Conservation (phyloP, 2,113 vertebrate genomes). For the Nothoprocta pentlandii region DNA sequence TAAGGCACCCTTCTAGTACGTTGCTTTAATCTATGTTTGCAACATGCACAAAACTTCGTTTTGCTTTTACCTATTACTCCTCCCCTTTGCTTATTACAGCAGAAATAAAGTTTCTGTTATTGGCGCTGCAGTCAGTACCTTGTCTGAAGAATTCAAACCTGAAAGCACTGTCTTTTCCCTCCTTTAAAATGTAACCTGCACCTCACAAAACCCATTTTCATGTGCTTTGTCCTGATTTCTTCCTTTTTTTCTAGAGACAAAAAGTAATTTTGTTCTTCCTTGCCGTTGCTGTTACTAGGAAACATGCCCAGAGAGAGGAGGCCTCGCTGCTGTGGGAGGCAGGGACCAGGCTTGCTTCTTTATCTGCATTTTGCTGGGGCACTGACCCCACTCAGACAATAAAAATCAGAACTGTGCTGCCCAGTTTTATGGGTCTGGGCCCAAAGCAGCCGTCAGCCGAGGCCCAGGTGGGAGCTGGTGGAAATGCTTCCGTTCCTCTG, state of each 20-base stretch:
- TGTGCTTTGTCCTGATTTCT: conserved; percentile 38
- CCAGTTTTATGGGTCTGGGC: not conserved
- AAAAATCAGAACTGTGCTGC: conserved; percentile 24
- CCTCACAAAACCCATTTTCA: not conserved
- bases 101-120: not conserved
- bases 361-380: not conserved
- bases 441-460: not conserved
- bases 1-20: conserved; percentile 40
- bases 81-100: not conserved
- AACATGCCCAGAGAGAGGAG: conserved; percentile 23
- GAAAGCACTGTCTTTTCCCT: not conserved
- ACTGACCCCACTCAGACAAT: not conserved
- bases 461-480: not conserved
- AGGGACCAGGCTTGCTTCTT: conserved; percentile 43
- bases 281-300: conserved; percentile 54
- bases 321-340: conserved; percentile 39
- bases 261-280: conserved; percentile 56
- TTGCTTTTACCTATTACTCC: not conserved
- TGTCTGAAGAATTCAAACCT: not conserved
- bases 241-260: conserved; percentile 25
- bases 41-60: not conserved
- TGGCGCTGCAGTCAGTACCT: not conserved
- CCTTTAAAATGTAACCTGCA: not conserved
- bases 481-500: not conserved
- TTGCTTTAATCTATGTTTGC: not conserved